Evolutionary conservation across 2,797 vertebrate species (phyloP).

Genomic region (Acanthurus tractus): DNA sequence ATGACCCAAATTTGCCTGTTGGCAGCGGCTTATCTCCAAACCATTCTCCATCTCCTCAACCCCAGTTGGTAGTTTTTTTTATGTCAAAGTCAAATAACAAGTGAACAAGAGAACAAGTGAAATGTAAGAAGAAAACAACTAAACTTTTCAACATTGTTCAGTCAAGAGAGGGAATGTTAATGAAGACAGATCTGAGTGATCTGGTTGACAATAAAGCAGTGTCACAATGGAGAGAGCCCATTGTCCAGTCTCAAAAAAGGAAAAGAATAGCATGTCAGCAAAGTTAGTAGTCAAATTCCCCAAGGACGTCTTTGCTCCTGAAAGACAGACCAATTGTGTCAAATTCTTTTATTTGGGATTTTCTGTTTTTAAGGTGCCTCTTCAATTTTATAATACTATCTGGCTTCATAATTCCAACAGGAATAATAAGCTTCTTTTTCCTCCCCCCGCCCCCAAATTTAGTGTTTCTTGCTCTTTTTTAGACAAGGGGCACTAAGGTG

Average conservation of each 20-base stretch:
- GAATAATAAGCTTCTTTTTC: slow-evolving; percentile 17
- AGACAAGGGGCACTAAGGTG: slow-evolving; percentile 51
- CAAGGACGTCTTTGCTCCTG: slow-evolving; percentile 97
- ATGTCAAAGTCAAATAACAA: neutral
- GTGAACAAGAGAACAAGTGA: slow-evolving; percentile 3
- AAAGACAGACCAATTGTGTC: slow-evolving; percentile 89
- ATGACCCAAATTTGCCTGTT: too few relatives aligned
- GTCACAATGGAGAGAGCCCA: slow-evolving; percentile 86
- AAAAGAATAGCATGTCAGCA: slow-evolving; percentile 92
- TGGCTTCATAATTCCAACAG: slow-evolving; percentile 55
- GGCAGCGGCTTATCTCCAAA: too few relatives aligned
- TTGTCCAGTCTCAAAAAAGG: slow-evolving; percentile 89
- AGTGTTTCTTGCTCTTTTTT: slow-evolving; percentile 48
- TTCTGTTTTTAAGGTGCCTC: slow-evolving; percentile 87
- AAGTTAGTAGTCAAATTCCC: slow-evolving; percentile 99
- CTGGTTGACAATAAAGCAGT: slow-evolving; percentile 58
- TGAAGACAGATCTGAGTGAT: slow-evolving; percentile 48
- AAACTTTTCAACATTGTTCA: slow-evolving; percentile 12
- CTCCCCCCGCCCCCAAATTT: slow-evolving; percentile 64
- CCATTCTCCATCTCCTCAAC: neutral
- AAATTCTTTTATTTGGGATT: slow-evolving; percentile 77
- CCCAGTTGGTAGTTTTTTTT: slow-evolving; percentile 28
- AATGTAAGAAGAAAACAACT: slow-evolving; percentile 2
- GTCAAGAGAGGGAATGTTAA: slow-evolving; percentile 55
- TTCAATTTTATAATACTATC: slow-evolving; percentile 89